phyloP scores from a whole-genome alignment of 2,113 vertebrate species.

The Aegypius monachus region DNA sequence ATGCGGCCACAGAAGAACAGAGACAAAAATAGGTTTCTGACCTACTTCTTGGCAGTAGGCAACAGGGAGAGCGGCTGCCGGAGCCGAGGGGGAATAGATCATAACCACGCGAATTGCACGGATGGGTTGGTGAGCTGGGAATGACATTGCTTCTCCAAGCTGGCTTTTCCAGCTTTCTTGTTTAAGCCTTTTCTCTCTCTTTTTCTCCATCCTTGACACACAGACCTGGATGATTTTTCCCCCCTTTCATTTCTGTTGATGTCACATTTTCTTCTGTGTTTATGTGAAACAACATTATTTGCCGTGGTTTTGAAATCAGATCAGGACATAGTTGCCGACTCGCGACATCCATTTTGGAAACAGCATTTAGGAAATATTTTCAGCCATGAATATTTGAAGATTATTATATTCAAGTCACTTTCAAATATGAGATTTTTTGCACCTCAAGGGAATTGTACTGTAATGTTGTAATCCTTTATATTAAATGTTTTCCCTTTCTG shows the following conservation, averaged over 20 bases:
- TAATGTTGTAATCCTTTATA: neutral
- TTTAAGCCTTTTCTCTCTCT: neutral
- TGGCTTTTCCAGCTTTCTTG: neutral
- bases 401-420: neutral
- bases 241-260: neutral
- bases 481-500: slow-evolving; percentile 3
- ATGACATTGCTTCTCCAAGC: neutral
- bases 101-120: rapidly evolving
- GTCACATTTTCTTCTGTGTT: slow-evolving; percentile 34
- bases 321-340: slow-evolving; percentile 14
- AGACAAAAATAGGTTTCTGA: slow-evolving; percentile 10
- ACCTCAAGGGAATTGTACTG: neutral
- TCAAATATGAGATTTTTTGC: neutral
- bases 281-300: slow-evolving; percentile 58
- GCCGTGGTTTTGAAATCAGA: slow-evolving; percentile 12
- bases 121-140: neutral
- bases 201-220: neutral
- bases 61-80: neutral
- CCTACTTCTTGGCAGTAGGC: slow-evolving; percentile 1
- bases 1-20: neutral
- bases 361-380: slow-evolving; percentile 34
- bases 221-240: neutral
- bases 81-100: neutral
- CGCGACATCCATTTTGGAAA: slow-evolving; percentile 56
- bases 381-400: slow-evolving; percentile 47